These are phyloP conservation scores for Ia io DNA, from an alignment of 2,113 vertebrate species.

Conservation along the genomic window DNA sequence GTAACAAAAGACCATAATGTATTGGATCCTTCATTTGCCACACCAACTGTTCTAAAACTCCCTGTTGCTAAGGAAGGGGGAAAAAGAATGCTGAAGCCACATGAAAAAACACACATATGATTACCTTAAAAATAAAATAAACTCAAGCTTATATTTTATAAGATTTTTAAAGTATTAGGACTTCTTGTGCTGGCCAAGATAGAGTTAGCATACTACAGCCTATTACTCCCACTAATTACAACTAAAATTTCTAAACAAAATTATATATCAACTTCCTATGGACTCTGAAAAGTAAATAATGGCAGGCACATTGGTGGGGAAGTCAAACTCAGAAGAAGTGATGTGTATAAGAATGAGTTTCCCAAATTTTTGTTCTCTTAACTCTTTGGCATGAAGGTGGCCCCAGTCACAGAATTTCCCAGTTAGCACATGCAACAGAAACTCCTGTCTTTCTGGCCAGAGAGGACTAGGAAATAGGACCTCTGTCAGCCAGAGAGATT, in stretches of 20 bases:
- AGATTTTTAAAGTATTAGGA: not conserved
- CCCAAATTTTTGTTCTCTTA: not conserved
- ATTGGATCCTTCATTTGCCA: not conserved
- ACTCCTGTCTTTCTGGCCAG: not conserved
- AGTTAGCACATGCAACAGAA: not conserved
- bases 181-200: not conserved
- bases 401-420: not conserved
- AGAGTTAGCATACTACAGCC: not conserved
- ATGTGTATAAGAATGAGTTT: not conserved
- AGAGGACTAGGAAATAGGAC: not conserved
- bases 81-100: not conserved
- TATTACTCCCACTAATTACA: not conserved
- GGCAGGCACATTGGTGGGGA: not conserved
- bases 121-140: not conserved
- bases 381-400: not conserved
- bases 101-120: not conserved
- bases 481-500: not conserved
- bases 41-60: slow-evolving; percentile 1
- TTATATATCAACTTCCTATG: not conserved
- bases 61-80: not conserved
- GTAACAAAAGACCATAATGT: not conserved
- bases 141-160: not conserved
- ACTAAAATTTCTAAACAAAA: not conserved
- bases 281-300: not conserved
- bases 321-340: not conserved